Evolutionary conservation across 2,113 vertebrate species (phyloP).

Genomic region (Uropsilus gracilis): DNA sequence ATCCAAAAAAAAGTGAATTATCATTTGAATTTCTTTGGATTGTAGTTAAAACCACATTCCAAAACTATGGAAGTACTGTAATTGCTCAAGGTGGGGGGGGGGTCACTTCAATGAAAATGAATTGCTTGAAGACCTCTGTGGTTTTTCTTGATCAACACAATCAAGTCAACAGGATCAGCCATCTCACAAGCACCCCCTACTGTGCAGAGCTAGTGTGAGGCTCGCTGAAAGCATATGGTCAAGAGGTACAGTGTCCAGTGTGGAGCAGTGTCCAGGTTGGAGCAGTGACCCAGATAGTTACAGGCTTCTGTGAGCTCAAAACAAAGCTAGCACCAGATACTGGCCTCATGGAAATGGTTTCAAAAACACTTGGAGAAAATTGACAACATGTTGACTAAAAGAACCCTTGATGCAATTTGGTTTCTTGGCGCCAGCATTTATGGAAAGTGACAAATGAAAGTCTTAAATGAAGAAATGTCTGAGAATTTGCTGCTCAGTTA

Average conservation of each 20-base stretch:
- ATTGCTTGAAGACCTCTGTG: too few relatives aligned
- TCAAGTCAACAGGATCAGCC: not conserved
- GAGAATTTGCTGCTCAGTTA: not conserved
- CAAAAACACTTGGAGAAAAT: not conserved
- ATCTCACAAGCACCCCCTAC: not conserved
- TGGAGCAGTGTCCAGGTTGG: constrained; percentile 52
- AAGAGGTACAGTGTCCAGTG: constrained; percentile 24
- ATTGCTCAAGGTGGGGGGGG: not conserved
- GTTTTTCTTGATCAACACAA: not conserved
- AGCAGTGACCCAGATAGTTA: constrained; percentile 68
- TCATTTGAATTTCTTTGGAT: not conserved
- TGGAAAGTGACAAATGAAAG: not conserved
- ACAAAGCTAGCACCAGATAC: not conserved
- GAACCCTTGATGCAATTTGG: not conserved
- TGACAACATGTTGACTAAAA: not conserved
- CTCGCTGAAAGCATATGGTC: constrained; percentile 61
- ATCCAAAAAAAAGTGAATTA: not conserved
- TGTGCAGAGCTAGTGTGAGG: constrained; percentile 30
- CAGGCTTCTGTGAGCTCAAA: not conserved
- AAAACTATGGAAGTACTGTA: not conserved
- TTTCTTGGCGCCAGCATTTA: constrained; percentile 40
- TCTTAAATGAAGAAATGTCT: not conserved
- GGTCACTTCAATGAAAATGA: not conserved
- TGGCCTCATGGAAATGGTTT: not conserved
- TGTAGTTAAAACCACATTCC: not conserved